phyloP scores from a whole-genome alignment of 2,888 invertebrate genomes.

The Tenthredo distinguenda region DNA sequence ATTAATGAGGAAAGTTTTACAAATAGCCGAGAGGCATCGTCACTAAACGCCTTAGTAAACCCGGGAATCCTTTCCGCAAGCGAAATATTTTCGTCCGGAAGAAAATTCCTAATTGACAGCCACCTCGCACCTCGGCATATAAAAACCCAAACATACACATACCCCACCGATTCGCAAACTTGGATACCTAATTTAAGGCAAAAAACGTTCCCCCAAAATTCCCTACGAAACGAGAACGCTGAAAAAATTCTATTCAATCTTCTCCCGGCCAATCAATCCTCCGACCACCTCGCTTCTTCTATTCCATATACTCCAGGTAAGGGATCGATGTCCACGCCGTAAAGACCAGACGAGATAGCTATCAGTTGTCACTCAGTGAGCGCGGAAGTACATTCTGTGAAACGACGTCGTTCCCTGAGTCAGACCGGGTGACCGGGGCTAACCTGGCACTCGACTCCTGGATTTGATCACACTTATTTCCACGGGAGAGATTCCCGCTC shows the following conservation, averaged over 20 bases:
- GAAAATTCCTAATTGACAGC: slow-evolving; percentile 68
- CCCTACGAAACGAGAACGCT: not conserved
- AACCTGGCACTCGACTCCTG: slow-evolving; percentile 43
- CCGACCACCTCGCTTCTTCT: not conserved
- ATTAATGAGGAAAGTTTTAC: slow-evolving; percentile 75
- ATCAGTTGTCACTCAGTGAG: slow-evolving; percentile 49
- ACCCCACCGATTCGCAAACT: not conserved
- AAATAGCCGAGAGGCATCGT: slow-evolving; percentile 71
- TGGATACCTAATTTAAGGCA: not conserved
- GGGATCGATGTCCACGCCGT: slow-evolving; percentile 30
- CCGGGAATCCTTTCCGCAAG: slow-evolving; percentile 64
- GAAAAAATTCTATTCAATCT: slow-evolving; percentile 5
- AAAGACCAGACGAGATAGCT: slow-evolving; percentile 39
- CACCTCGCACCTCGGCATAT: not conserved
- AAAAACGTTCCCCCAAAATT: not conserved
- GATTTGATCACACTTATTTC: slow-evolving; percentile 51
- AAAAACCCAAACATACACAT: not conserved
- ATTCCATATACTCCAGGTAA: not conserved
- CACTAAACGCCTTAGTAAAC: slow-evolving; percentile 61
- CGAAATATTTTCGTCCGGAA: slow-evolving; percentile 62
- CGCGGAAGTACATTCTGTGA: slow-evolving; percentile 33
- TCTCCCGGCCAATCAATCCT: slow-evolving; percentile 6
- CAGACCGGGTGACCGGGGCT: slow-evolving; percentile 29
- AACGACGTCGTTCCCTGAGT: slow-evolving; percentile 37
- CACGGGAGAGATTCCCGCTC: slow-evolving; percentile 22